phyloP scores from a whole-genome alignment of 2,797 vertebrate genomes.

The Anguilla pacifica region DNA sequence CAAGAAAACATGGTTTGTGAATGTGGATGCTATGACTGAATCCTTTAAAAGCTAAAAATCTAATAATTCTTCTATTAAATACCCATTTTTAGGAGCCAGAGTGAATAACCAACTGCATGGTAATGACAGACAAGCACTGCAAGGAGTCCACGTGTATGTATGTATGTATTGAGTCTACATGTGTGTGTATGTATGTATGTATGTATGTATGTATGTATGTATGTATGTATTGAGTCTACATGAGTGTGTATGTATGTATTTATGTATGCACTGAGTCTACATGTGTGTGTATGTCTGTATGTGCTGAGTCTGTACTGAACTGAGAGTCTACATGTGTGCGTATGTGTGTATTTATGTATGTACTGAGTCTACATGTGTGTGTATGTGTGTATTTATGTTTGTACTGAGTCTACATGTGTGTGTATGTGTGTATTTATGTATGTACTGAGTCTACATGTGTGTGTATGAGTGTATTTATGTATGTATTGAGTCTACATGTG shows the following conservation, averaged over 20 bases:
- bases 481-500: neutral
- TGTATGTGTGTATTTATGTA: neutral
- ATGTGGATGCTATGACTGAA: neutral
- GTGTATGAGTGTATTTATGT: constrained; percentile 30
- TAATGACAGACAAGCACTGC: neutral
- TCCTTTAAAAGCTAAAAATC: neutral
- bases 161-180: constrained; percentile 8
- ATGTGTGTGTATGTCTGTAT: too few species aligned
- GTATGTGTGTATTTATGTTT: constrained; percentile 30
- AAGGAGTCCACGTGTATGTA: neutral
- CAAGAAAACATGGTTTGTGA: neutral
- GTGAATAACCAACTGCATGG: neutral
- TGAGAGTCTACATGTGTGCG: too few species aligned
- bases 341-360: neutral
- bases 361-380: neutral
- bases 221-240: neutral
- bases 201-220: neutral
- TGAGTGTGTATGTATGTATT: neutral
- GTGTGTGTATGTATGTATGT: neutral
- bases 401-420: neutral
- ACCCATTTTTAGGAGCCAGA: neutral
- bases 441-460: neutral
- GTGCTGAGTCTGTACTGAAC: neutral
- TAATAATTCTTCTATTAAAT: neutral
- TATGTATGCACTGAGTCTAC: too few species aligned